Evolutionary conservation across 2,888 invertebrate species (phyloP).

Genomic region (Folsomia candida): DNA sequence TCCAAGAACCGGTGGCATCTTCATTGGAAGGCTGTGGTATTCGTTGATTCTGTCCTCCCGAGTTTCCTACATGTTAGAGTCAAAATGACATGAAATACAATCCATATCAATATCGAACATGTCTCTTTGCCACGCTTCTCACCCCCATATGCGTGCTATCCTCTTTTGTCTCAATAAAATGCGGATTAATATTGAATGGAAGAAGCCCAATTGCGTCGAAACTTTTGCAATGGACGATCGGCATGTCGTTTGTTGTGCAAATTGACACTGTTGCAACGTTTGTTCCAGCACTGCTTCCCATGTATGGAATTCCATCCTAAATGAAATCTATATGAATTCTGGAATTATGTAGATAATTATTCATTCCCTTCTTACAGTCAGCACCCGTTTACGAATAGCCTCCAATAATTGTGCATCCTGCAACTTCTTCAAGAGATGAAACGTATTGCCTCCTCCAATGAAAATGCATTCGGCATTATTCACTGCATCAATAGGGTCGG

Average conservation of each 20-base stretch:
- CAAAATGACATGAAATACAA: too few relatives aligned
- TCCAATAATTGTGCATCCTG: slow-evolving; percentile 68
- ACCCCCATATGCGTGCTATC: slow-evolving; percentile 68
- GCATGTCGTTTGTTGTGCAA: slow-evolving; percentile 85
- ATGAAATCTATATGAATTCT: not conserved
- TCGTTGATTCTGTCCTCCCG: slow-evolving; percentile 70
- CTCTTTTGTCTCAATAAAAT: slow-evolving; percentile 68
- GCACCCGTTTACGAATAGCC: slow-evolving; percentile 63
- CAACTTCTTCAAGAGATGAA: slow-evolving; percentile 67
- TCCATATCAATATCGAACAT: not conserved
- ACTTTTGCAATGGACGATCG: slow-evolving; percentile 64
- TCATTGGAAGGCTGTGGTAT: slow-evolving; percentile 62
- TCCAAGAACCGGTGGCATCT: slow-evolving; percentile 65
- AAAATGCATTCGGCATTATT: slow-evolving; percentile 68
- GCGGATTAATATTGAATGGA: slow-evolving; percentile 63
- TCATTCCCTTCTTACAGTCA: slow-evolving; percentile 56
- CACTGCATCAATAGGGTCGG: slow-evolving; percentile 62
- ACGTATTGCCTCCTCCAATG: slow-evolving; percentile 79
- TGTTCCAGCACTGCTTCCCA: slow-evolving; percentile 78
- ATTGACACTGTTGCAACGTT: slow-evolving; percentile 78
- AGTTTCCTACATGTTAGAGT: slow-evolving; percentile 62
- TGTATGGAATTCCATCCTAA: slow-evolving; percentile 65
- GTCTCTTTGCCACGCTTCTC: too few relatives aligned
- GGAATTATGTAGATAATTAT: not conserved
- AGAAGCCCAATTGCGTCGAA: slow-evolving; percentile 60